Evolutionary conservation across 2,113 vertebrate species (phyloP), one percentile per base, ranked within the genome.

Genomic region (Chinchilla lanigera): DNA sequence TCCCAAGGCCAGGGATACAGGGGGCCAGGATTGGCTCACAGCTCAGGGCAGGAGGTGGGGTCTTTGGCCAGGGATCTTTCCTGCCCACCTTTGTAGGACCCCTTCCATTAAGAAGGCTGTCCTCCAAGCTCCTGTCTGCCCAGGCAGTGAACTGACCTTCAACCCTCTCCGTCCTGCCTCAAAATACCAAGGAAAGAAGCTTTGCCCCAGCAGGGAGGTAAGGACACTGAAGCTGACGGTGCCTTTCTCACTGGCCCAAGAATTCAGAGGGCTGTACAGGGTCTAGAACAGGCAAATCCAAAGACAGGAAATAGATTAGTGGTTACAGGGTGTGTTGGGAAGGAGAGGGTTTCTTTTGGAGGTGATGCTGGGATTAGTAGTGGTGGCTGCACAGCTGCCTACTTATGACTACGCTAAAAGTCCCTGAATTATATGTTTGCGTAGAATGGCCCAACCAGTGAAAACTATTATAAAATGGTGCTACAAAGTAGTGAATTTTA

Each of bases 41-140:
- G 4, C 28, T 35, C 56, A 50, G 5, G 0, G 52, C 73, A 41
- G 8, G 30, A 47, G 69, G 33, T 1, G 4, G 44, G 26, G 28
- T 5, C 71, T 47, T n/a, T 75, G 4, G 71, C 44, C 78, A 71
- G 63, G 71, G 69, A 50, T 44, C 0, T 3, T 0, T 0, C 0
- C 20, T 6, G 13, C 38, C 1, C 10, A 52, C 19, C 22, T 4
- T n/a, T 17, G 80, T n/a, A 22, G 50, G 12, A 20, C 10, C 28
- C 47, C 78, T 78, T 50, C 58, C 33, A 0, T 11, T 4, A 54
- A 2, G 8, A 38, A 17, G 52, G 9, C 17, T 12, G 6, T 6
- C 24, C 63, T 35, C 75, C 0, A 0, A 78, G 61, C 38, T 28
- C 33, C 35, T 41, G 8, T 78, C 14, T 3, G 13, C 1, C 11